Base-by-base conservation (phyloP, 1,140 invertebrate genomes). In the Telenomus remus region DNA sequence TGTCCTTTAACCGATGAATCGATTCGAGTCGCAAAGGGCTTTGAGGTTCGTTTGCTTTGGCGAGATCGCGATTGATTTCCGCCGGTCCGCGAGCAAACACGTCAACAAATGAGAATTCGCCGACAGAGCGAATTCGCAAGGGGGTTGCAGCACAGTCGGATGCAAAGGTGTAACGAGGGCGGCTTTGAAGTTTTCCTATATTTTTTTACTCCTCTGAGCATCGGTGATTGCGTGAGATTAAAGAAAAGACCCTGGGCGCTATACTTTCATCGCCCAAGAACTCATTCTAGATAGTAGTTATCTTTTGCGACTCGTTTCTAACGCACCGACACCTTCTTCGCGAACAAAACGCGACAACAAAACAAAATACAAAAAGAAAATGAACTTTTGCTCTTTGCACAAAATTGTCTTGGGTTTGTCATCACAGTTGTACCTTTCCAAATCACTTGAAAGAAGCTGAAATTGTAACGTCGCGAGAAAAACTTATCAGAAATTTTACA, bases 181-280 rank as follows among this genome's bases (percentile, higher is more conserved):
- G 73, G 68, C 74, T 76, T 76, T 76, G 75, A 77, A 77, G 75
- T 65, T 55, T 44, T 44, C 37, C n/a, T 39, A 11, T 39, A 11
- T 39, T 39, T 39, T 39, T n/a, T n/a, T 39, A 4, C 37, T 39
- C n/a, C 63, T 50, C 69, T 73, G 68, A 77, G 63, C 69, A 77
- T 77, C 75, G 75, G 68, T 65, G 75, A 77, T 77, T 77, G 75
- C 69, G 75, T 69, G 69, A 55, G 75, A 77, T 77, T 77, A 72
- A 77, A 77, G 69, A 68, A 77, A 76, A 60, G 61, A 57, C 75
- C 50, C 44, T 15, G 43, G 65, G 75, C 69, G 75, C 73, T 65
- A 27, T 27, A 73, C 69, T 72, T 69, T 72, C 69, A 73, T 54
- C 49, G 69, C 75, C 61, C 72, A 77, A 70, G 64, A 78, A 78